Base-by-base conservation (phyloP, 1,140 invertebrate genomes). In the Aphelinus certus region DNA sequence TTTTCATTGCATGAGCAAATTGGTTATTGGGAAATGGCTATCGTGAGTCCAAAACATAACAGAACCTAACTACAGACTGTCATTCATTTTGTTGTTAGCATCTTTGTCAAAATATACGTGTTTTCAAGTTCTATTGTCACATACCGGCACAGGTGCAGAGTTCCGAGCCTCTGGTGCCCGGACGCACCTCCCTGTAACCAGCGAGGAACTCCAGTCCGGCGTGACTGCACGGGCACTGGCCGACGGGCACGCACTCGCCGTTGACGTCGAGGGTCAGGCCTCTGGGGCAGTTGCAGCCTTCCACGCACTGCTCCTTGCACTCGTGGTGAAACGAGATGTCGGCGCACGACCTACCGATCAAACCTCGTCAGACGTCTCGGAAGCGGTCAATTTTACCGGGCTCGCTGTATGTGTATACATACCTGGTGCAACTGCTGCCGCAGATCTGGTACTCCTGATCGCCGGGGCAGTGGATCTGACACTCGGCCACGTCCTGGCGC, bases 271-370 rank as follows among this genome's bases (percentile, higher is more conserved):
- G 83, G 1, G 94, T 91, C 83, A 93, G 88, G 26, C 94, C 95
- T 61, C 89, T 85, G 0, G 95, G 94, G 83, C 96, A 97, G 74
- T 94, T 94, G 85, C 96, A 97, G 1, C 96, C 96, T 83, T 97
- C 95, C 1, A 96, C 93, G 81, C 96, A 97, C 53, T 87, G 88
- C 10, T 90, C 88, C 58, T 85, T 87, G 83, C 93, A 94, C 0
- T 79, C 57, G 49, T 84, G 78, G 77, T 81, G 4, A 81, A 81
- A 76, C 79, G 81, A 58, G 9, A 75, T 62, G 9, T 85, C 84
- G 4, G 71, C 69, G 51, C 84, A 85, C 1, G 84, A 84, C 46
- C 82, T 83, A 26, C 2, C 47, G 57, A 67, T 3, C 7, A 67
- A 57, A 56, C 55, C 55, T 71, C 5, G 48, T 3, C 10, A 72